phyloP scores from a whole-genome alignment of 2,797 vertebrate genomes.

The Catostomus latipinnis region DNA sequence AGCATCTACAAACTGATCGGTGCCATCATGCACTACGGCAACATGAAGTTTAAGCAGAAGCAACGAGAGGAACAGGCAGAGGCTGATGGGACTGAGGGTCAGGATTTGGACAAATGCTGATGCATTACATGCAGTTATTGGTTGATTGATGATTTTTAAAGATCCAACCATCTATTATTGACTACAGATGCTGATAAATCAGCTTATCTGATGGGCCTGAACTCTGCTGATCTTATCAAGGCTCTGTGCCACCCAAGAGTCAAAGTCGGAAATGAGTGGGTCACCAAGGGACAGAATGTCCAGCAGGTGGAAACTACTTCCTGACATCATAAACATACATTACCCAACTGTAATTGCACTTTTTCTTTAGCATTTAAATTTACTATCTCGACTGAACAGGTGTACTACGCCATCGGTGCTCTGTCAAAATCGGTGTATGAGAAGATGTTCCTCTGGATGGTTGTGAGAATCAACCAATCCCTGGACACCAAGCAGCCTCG shows the following conservation, averaged over 20 bases:
- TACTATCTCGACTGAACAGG: conserved; percentile 41
- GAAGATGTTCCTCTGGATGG: conserved; percentile 43
- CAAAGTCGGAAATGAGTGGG: too few species aligned
- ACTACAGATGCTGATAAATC: conserved; percentile 70
- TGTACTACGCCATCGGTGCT: conserved; percentile 71
- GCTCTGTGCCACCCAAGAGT: too few species aligned
- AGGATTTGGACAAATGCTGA: background rate
- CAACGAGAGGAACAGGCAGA: conserved; percentile 78
- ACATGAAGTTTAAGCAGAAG: too few species aligned
- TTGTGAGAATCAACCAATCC: too few species aligned
- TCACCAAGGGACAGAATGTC: too few species aligned
- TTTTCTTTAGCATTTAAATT: too few species aligned
- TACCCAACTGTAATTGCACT: too few species aligned
- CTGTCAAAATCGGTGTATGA: conserved; percentile 75
- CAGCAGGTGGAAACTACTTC: conserved; percentile 57
- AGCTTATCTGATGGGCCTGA: conserved; percentile 61
- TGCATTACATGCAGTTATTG: background rate
- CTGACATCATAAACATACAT: too few species aligned
- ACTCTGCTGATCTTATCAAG: too few species aligned
- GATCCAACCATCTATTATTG: background rate
- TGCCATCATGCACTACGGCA: too few species aligned
- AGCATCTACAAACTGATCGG: too few species aligned
- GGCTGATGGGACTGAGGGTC: conserved; percentile 79
- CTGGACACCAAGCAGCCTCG: too few species aligned
- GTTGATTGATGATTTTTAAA: background rate